Conservation (phyloP, 2,113 vertebrate genomes). For the Merops nubicus region DNA sequence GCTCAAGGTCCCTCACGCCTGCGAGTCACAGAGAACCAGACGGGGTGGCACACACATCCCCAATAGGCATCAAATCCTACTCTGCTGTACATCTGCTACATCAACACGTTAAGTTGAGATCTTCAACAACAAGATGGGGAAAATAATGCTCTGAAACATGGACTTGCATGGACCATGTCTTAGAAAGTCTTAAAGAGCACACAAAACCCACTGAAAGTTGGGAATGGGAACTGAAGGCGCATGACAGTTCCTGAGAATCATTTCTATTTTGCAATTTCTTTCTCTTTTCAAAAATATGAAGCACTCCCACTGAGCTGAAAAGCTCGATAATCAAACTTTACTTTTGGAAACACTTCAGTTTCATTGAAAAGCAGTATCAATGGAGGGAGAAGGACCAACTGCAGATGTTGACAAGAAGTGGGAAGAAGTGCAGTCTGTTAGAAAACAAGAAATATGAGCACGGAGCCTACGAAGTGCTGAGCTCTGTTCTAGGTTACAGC, state of each 20-base stretch:
- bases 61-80: background rate
- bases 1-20: accelerated
- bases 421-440: background rate
- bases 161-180: background rate
- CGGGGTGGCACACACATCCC: background rate
- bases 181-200: background rate
- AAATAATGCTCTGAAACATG: background rate
- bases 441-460: background rate
- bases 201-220: background rate
- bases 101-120: background rate
- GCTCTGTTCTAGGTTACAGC: background rate
- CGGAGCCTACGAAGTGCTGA: background rate
- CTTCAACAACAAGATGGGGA: background rate
- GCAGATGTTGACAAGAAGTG: background rate
- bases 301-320: background rate
- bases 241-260: background rate
- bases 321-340: background rate
- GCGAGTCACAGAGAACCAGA: background rate
- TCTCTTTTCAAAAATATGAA: background rate
- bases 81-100: accelerated
- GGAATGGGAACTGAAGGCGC: background rate
- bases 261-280: background rate
- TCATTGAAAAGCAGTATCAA: background rate
- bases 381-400: background rate
- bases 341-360: background rate